Evolutionary conservation across 2,113 vertebrate species (phyloP).

Genomic region (Pogonocichla stellata): DNA sequence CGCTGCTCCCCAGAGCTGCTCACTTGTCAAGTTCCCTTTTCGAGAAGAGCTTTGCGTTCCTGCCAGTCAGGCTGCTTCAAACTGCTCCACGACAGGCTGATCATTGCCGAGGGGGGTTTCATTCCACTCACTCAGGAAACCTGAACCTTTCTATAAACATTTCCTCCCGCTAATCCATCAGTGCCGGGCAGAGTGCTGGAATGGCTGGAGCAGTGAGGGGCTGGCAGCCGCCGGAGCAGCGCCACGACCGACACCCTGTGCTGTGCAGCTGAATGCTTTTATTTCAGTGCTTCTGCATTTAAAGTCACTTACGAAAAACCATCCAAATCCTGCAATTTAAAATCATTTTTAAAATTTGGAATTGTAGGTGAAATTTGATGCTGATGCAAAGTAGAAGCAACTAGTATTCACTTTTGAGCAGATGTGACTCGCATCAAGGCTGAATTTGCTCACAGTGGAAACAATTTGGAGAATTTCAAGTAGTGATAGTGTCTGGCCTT

Average conservation of each 20-base stretch:
- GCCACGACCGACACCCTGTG: background rate
- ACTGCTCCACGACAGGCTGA: background rate
- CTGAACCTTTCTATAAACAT: conserved; percentile 35
- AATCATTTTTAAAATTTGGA: background rate
- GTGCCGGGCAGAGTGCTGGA: background rate
- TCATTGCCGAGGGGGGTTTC: background rate
- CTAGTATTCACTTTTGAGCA: conserved; percentile 4
- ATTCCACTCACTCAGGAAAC: conserved; percentile 27
- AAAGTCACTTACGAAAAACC: background rate
- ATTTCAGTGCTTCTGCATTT: background rate
- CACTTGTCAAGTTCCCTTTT: background rate
- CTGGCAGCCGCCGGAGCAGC: background rate
- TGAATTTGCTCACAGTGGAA: conserved; percentile 43
- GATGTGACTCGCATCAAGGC: background rate
- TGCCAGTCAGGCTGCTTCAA: background rate
- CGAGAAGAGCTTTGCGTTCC: background rate
- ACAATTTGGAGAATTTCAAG: conserved; percentile 46
- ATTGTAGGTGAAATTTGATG: background rate
- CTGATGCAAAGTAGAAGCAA: background rate
- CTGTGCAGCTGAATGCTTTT: background rate
- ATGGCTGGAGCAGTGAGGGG: background rate
- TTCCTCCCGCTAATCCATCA: conserved; percentile 33
- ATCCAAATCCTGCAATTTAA: background rate
- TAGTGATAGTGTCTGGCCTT: background rate
- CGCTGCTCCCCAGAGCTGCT: background rate